Evolutionary conservation across 2,113 vertebrate species (phyloP).

Genomic region (Austrofundulus limnaeus): DNA sequence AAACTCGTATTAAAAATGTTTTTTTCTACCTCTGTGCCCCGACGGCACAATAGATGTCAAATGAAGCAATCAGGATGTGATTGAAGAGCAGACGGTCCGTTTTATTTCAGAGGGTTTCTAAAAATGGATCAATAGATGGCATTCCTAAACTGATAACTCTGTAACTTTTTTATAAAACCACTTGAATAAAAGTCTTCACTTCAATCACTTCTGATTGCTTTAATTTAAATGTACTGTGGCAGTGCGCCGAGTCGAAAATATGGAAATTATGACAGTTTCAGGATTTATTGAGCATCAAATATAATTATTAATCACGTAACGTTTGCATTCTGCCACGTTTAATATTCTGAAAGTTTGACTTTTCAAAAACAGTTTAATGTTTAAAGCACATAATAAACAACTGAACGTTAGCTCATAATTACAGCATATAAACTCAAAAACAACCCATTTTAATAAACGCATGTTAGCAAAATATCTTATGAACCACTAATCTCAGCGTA

Average conservation of each 20-base stretch:
- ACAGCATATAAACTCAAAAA: background rate
- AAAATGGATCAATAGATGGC: background rate
- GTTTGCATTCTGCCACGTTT: background rate
- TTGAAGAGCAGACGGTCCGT: constrained; percentile 2
- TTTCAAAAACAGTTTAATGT: too few species aligned
- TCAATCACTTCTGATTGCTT: constrained; percentile 15
- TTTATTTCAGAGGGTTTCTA: background rate
- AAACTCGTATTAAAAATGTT: background rate
- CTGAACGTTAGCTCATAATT: background rate
- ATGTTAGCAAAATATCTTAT: too few species aligned
- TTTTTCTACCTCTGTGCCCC: background rate
- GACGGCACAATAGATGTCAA: background rate
- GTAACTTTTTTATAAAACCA: background rate
- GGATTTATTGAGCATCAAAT: background rate
- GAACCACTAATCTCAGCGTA: too few species aligned
- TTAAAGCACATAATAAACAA: too few species aligned
- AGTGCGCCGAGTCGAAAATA: background rate
- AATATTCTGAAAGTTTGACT: too few species aligned
- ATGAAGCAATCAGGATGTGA: constrained; percentile 9
- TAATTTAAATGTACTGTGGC: background rate
- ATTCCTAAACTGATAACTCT: background rate
- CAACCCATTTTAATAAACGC: too few species aligned
- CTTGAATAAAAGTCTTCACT: constrained; percentile 4
- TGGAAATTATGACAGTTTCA: background rate
- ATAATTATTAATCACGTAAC: background rate